phyloP scores from a whole-genome alignment of 2,888 invertebrate genomes.

The Cephus pygmeus region DNA sequence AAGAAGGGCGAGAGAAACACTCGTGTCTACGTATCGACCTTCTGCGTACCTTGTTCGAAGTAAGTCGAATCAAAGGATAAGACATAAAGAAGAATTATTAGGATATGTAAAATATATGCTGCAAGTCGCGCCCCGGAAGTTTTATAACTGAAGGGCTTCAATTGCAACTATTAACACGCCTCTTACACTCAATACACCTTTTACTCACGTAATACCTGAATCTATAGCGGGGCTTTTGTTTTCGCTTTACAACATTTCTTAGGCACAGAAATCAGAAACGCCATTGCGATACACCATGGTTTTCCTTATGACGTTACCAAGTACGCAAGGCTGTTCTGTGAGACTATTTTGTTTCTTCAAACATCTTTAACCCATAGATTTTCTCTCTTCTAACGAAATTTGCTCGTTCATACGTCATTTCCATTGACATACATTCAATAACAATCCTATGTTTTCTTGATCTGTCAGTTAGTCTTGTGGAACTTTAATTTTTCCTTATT shows the following conservation, averaged over 20 bases:
- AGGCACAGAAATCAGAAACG: neutral
- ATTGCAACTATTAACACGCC: neutral
- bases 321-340: neutral
- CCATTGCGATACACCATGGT: neutral
- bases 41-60: slow-evolving; percentile 79
- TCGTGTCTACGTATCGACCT: slow-evolving; percentile 67
- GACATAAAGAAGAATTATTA: neutral
- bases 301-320: neutral
- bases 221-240: slow-evolving; percentile 25
- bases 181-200: neutral
- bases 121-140: neutral
- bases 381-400: neutral
- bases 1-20: slow-evolving; percentile 67
- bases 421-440: neutral
- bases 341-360: neutral
- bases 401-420: neutral
- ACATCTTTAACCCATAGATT: neutral
- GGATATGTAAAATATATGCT: neutral
- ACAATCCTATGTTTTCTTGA: neutral
- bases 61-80: slow-evolving; percentile 56
- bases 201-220: neutral
- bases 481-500: neutral
- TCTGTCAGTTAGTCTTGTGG: neutral
- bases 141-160: neutral
- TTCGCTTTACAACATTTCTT: slow-evolving; percentile 26